Base-by-base conservation (phyloP, 2,797 vertebrate species). In the Hippoglossus hippoglossus region DNA sequence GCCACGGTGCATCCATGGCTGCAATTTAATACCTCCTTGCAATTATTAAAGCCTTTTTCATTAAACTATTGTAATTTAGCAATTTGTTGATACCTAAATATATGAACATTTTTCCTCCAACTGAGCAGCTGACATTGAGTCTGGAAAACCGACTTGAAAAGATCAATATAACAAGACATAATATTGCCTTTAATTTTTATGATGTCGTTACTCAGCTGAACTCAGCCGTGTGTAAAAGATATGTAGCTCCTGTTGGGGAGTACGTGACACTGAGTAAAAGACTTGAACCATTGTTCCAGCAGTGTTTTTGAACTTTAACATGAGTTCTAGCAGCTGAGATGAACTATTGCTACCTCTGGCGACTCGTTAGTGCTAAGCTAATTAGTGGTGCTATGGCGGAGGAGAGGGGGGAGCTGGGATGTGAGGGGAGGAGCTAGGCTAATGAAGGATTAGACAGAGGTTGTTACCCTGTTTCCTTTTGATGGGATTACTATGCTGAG, bases 381-480 rank as follows among this genome's bases (percentile, higher is more conserved):
- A 94, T 94, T 92, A 91, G 83, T 84, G 69, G 55, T 71, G 79
- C 77, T 84, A 76, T 79, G 75, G 59, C 64, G 71, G 58, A 41
- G 63, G 39, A 64, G 49, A 64, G 39, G 69, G 53, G 51, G 56
- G 50, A 21, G 57, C 47, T 25, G 56, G 74, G 80, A 81, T 87
- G 74, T 77, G 83, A 88, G 67, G 89, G 93, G 93, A 81, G 91
- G 90, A 92, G 89, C 82, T 79, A 89, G 79, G 84, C 84, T 93
- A 92, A 93, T 93, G 90, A 91, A 79, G 90, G 90, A 94, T 93
- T 92, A 93, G 84, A 91, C 87, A 83, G 84, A 81, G 85, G 87
- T 87, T 91, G 88, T 89, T 90, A 90, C 83, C 73, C 90, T 73
- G 81, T 90, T 93, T 88, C 87, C 88, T 87, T 94, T 91, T 94